A percentile compares a stretch with the other conserved stretches of the same genome.
Conservation (phyloP, 2,888 invertebrate species). For the Meteorus cinctellus region DNA sequence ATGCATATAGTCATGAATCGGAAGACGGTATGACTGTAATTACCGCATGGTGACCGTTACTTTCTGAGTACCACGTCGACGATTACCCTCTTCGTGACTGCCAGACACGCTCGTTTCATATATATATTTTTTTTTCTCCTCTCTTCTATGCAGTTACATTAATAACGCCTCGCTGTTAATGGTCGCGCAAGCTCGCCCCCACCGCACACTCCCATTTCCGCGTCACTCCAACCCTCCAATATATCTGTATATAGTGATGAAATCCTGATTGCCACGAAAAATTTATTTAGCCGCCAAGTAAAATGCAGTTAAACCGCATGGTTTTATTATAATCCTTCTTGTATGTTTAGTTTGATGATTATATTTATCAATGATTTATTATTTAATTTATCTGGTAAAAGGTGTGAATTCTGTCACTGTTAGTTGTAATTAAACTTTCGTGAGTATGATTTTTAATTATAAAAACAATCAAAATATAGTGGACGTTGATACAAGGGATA, state of each 20-base stretch:
- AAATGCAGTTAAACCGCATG: neutral
- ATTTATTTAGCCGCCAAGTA: neutral
- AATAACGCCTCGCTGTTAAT: constrained; percentile 33
- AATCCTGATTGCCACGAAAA: constrained; percentile 8
- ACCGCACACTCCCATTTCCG: constrained; percentile 25
- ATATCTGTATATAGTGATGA: neutral
- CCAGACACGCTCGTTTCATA: constrained; percentile 33
- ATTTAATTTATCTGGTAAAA: too few relatives aligned
- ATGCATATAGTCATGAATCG: constrained; percentile 29
- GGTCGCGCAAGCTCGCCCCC: constrained; percentile 26
- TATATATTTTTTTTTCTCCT: constrained; percentile 11
- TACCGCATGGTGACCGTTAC: constrained; percentile 29
- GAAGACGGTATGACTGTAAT: constrained; percentile 30
- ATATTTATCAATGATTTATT: too few relatives aligned
- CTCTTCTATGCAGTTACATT: constrained; percentile 34
- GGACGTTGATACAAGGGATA: too few relatives aligned
- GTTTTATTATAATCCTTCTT: neutral
- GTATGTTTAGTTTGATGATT: too few relatives aligned
- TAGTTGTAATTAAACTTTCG: too few relatives aligned
- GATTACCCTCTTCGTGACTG: constrained; percentile 35
- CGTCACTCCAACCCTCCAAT: constrained; percentile 6
- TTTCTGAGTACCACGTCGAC: constrained; percentile 35
- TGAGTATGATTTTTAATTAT: too few relatives aligned
- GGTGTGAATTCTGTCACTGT: too few relatives aligned
- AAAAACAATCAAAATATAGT: too few relatives aligned